Evolutionary conservation across 2,888 invertebrate genomes (phyloP).

Genomic region (Coleophora deauratella): DNA sequence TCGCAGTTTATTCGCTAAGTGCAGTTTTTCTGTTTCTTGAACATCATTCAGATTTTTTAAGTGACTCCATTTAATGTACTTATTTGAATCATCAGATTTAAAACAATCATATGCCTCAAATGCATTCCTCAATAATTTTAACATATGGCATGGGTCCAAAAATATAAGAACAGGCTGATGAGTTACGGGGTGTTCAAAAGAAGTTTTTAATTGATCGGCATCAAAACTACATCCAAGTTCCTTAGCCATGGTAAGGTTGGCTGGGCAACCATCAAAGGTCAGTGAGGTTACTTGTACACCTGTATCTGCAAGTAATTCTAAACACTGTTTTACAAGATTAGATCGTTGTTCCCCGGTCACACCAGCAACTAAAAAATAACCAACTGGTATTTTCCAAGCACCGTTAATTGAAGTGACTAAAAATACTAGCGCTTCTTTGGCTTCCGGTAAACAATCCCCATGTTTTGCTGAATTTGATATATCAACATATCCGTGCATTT

Average conservation of each 20-base stretch:
- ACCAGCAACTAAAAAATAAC: constrained; percentile 20
- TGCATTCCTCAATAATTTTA: constrained; percentile 13
- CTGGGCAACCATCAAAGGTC: constrained; percentile 20
- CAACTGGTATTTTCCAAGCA: constrained; percentile 19
- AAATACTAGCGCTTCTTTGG: constrained; percentile 22
- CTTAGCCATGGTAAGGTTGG: constrained; percentile 16
- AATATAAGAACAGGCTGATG: constrained; percentile 7
- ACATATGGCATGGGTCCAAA: constrained; percentile 13
- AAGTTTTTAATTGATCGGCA: neutral
- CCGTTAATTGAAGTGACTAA: constrained; percentile 18
- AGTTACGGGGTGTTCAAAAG: neutral
- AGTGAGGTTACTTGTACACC: constrained; percentile 12
- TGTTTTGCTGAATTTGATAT: neutral
- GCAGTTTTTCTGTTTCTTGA: neutral
- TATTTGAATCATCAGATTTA: neutral
- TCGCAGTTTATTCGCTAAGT: neutral
- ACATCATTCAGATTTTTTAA: neutral
- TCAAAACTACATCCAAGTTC: constrained; percentile 7
- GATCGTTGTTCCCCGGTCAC: constrained; percentile 13
- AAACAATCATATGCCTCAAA: neutral
- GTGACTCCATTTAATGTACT: neutral
- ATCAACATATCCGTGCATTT: neutral
- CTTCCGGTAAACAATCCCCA: constrained; percentile 3
- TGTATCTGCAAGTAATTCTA: constrained; percentile 14
- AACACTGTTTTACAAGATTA: constrained; percentile 11